These are phyloP conservation scores for Nixonia krombeini DNA, from an alignment of 1,140 invertebrate species.

Conservation along the genomic window DNA sequence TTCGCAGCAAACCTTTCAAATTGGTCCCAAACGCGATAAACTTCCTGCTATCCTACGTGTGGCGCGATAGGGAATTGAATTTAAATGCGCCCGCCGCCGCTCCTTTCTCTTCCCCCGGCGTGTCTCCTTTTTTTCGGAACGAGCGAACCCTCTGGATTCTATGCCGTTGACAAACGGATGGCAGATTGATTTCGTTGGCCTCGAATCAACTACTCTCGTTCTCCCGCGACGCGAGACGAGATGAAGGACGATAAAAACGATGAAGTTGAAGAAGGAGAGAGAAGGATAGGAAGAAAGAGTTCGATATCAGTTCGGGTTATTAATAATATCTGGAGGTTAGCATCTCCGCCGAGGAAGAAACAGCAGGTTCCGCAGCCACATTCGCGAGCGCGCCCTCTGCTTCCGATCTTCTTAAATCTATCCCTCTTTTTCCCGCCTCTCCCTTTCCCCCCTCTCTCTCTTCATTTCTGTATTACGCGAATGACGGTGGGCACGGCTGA, in stretches of 20 bases:
- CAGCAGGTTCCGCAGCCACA: constrained; percentile 42
- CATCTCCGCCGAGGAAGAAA: constrained; percentile 65
- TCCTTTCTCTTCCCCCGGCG: constrained; percentile 14
- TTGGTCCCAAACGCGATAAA: constrained; percentile 64
- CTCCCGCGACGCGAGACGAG: constrained; percentile 8
- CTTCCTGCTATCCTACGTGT: constrained; percentile 43
- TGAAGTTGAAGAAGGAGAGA: constrained; percentile 10
- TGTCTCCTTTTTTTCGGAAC: constrained; percentile 19
- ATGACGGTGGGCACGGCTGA: constrained; percentile 52
- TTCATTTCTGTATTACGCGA: constrained; percentile 71
- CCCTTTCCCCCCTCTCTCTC: constrained; percentile 38
- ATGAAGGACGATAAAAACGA: constrained; percentile 4
- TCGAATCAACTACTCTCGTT: constrained; percentile 32
- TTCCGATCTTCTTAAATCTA: constrained; percentile 22
- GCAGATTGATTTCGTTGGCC: constrained; percentile 68
- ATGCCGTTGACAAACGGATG: constrained; percentile 57
- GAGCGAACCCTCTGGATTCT: constrained; percentile 31
- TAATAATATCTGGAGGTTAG: constrained; percentile 72
- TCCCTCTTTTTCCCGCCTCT: constrained; percentile 22
- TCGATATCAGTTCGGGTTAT: constrained; percentile 70
- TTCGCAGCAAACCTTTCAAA: constrained; percentile 46
- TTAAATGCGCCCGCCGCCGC: constrained; percentile 52
- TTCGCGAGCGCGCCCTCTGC: constrained; percentile 13
- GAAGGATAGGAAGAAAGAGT: constrained; percentile 44
- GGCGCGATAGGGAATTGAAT: constrained; percentile 62